Conservation (phyloP, 1,140 invertebrate genomes). For the Cyphomyrmex costatus region DNA sequence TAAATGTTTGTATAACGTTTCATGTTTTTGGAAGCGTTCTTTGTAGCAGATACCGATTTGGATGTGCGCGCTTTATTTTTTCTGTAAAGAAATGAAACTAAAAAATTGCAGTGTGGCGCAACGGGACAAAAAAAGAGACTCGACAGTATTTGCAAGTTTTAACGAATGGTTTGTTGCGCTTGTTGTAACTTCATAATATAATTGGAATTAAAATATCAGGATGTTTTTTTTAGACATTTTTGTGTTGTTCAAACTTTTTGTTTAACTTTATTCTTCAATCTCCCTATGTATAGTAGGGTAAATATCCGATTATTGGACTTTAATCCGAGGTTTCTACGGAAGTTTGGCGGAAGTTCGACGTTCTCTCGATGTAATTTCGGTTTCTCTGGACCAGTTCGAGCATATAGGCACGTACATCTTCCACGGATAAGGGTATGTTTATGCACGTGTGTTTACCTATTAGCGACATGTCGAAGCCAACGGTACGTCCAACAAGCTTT, state of each 20-base stretch:
- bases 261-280: neutral
- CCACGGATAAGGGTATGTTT: slow-evolving; percentile 58
- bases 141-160: neutral
- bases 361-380: slow-evolving; percentile 50
- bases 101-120: neutral
- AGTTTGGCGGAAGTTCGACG: slow-evolving; percentile 8
- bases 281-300: neutral
- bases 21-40: neutral
- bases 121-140: neutral
- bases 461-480: slow-evolving; percentile 60
- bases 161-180: slow-evolving; percentile 8
- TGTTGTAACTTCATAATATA: neutral
- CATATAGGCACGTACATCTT: slow-evolving; percentile 60
- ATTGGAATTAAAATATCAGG: neutral
- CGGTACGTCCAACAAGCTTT: slow-evolving; percentile 47
- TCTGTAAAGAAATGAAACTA: neutral
- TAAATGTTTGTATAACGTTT: neutral
- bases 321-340: slow-evolving; percentile 14
- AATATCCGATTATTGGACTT: slow-evolving; percentile 32
- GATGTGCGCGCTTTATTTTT: neutral
- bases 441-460: slow-evolving; percentile 74
- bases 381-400: slow-evolving; percentile 61
- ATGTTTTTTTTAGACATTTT: neutral
- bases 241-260: neutral
- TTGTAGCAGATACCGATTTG: slow-evolving; percentile 1